Base-by-base conservation (phyloP, 1,140 invertebrate genomes). In the Nephila pilipes region DNA sequence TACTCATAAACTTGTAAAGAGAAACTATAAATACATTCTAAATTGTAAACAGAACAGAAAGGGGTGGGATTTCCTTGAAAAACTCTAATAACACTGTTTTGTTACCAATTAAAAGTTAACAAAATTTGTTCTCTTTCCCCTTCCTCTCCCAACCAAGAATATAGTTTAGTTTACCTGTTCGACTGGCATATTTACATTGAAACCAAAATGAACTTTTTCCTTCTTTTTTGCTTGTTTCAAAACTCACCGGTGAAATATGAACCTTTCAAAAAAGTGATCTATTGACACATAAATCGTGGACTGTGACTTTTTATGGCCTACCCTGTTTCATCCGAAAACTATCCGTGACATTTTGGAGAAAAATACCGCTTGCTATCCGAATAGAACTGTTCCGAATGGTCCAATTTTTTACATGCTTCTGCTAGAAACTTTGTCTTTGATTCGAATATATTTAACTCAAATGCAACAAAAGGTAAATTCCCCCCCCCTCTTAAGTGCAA, bases 271-370 rank as follows among this genome's bases (percentile, higher is more conserved):
- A 6, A 75, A 75, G 69, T 75, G 69, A 75, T 75, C 69, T 75
- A 75, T 75, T 75, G 69, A 75, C 69, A 75, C 69, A 75, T 75
- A 75, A 75, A 75, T 75, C 69, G 69, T 32, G 69, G 29, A 75
- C 32, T 75, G 69, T 75, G 69, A 75, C 69, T 75, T 75, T 75
- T 75, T 32, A 32, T 65, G 63, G 29, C 4, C 12, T 75, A 75
- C 32, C 69, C 69, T 75, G 69, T 75, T 75, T 36, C 69, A 36
- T 75, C 29, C 32, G 5, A 75, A 75, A 75, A 75, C 14, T 75
- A 25, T 25, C 69, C 69, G 14, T 75, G 69, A 75, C 69, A 75
- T 25, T 75, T 75, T 32, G 29, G 29, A 36, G 25, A 36, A 36
- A 75, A 75, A 75, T 36, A 36, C 12, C 32, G 29, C 36, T 29